Percentiles rank a stretch among this genome's conserved stretches.
These are phyloP conservation scores for Australoheros scitulus DNA, from an alignment of 2,113 vertebrate species.

Conservation along the genomic window DNA sequence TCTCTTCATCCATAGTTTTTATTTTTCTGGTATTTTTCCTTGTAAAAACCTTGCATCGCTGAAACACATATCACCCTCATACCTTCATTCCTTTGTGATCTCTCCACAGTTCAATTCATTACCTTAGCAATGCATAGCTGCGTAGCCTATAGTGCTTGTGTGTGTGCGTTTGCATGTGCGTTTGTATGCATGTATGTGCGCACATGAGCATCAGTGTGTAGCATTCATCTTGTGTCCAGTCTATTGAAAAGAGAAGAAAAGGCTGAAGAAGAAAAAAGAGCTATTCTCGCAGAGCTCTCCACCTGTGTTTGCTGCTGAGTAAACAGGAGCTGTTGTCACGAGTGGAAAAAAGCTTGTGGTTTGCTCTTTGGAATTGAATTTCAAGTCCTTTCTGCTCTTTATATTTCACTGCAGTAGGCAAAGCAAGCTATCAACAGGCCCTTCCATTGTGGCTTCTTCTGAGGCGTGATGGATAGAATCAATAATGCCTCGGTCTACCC, in stretches of 20 bases:
- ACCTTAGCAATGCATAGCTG: conserved; percentile 15
- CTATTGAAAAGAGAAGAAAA: conserved; percentile 40
- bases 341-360: conserved; percentile 50
- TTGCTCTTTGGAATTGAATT: conserved; percentile 69
- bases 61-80: conserved; percentile 9
- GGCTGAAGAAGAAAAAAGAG: conserved; percentile 22
- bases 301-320: conserved; percentile 69
- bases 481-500: conserved; percentile 58
- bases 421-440: conserved; percentile 57
- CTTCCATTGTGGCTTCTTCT: conserved; percentile 27
- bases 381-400: conserved; percentile 52
- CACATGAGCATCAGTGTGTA: neutral
- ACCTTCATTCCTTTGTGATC: conserved; percentile 25
- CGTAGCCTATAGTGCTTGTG: neutral
- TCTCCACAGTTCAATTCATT: conserved; percentile 15
- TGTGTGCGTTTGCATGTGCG: neutral
- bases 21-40: neutral
- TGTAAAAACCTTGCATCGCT: neutral
- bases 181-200: neutral
- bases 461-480: conserved; percentile 67
- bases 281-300: conserved; percentile 35
- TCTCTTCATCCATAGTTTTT: neutral
- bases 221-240: conserved; percentile 29
- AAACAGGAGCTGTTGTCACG: conserved; percentile 68
- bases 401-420: conserved; percentile 48